Base-by-base conservation (phyloP, 2,888 invertebrate species). In the Tricholauxania praeusta region DNA sequence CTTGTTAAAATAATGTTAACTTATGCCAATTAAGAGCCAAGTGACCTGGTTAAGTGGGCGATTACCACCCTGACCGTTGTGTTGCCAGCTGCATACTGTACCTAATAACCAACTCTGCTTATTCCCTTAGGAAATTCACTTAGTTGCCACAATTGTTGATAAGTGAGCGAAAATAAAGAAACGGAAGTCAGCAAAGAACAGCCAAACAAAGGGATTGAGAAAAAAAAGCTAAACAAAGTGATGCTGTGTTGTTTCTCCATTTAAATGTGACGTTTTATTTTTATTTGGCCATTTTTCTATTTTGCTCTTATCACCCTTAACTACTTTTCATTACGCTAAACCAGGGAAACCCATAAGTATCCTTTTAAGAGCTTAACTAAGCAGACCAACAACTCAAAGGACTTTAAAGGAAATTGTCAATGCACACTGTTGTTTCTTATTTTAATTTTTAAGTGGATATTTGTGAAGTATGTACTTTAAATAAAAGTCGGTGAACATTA, bases 1-100 rank as follows among this genome's bases (percentile, higher is more conserved):
- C 47, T 67, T 55, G 55, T 55, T 57, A 67, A 67, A 66, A 67
- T 47, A 57, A 67, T 67, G 67, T 67, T 55, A 67, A 67, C 55
- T 57, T 55, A 15, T 55, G 67, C 67, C 57, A 57, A 67, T 67
- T 47, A 55, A 57, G 55, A 53, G 3, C 57, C 67, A 67, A 22
- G 57, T 17, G 55, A 55, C 55, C 22, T 22, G 28, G 47, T 47
- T 47, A 55, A 55, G 55, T 66, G 52, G 66, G 39, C 52, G 51
- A 10, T 52, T 53, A 39, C 39, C 39, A 17, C n/a, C 32, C 12
- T 12, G 39, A 39, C 39, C 39, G 55, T 48, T 57, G 17, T 55
- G 51, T 51, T 64, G 19, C 14, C 22, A 55, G 32, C 67, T 19
- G 19, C 19, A 39, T 17, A 53, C 67, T 15, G 19, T 47, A 39